Base-by-base conservation (phyloP, 2,888 invertebrate species). In the Lasiommata megera region DNA sequence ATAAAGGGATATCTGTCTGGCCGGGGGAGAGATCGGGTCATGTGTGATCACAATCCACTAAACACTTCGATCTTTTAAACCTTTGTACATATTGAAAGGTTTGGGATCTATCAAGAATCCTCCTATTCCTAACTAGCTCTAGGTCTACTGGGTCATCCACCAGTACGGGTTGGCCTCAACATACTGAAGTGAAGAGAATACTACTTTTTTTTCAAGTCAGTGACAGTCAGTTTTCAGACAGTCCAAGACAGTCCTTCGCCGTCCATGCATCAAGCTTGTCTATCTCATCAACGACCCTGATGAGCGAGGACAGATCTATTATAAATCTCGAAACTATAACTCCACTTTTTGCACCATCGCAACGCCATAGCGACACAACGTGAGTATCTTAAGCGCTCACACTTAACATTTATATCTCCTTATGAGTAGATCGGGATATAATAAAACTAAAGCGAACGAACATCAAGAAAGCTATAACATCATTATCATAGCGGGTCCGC, bases 381-480 rank as follows among this genome's bases (percentile, higher is more conserved):
- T 88, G 87, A 81, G 82, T 88, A 88, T 88, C 84, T 88, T 86
- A 82, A 83, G 77, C 80, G 81, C 85, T 87, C 84, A 85, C 85
- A 88, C 87, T 88, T 85, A 88, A 86, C 81, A 79, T 84, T 88
- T 82, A 87, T 88, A 88, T 84, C 85, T 84, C 88, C 86, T 87
- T 89, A 88, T 89, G 89, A 89, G 89, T 87, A 89, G 88, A 88
- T 86, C 85, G 84, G 82, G 85, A 83, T 84, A 89, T 88, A 88
- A 89, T 88, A 90, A 89, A 89, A 89, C 86, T 87, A 88, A 85
- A 87, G 84, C 83, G 85, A 69, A 62, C 79, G 83, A 82, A 88
- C 84, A 87, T 89, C 89, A 88, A 86, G 88, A 89, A 87, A 88
- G 88, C 89, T 88, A 89, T 89, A 89, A 90, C 90, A 86, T 90